Evolutionary conservation across 2,797 vertebrate species (phyloP).

Genomic region (Enteromius unitaeniatus): DNA sequence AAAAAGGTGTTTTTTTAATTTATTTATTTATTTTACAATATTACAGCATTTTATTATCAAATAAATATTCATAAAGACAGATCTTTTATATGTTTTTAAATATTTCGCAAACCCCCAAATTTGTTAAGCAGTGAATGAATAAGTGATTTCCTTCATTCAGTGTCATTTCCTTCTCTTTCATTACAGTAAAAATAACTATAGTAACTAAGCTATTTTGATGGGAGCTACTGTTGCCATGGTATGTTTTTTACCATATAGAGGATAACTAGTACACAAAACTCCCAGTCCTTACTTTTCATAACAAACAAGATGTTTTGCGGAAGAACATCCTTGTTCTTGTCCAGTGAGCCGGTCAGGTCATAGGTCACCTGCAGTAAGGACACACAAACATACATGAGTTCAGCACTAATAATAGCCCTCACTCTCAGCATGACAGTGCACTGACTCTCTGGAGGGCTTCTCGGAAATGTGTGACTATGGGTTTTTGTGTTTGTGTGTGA

Average conservation of each 20-base stretch:
- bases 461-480: slow-evolving; percentile 30
- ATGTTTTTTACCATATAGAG: background rate
- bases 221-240: background rate
- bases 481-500: background rate
- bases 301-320: slow-evolving; percentile 92
- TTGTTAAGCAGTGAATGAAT: background rate
- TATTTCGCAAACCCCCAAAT: background rate
- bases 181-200: slow-evolving; percentile 3
- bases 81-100: background rate
- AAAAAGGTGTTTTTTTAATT: too few relatives aligned
- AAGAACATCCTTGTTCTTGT: slow-evolving; percentile 92
- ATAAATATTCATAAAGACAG: too few relatives aligned
- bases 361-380: slow-evolving; percentile 85
- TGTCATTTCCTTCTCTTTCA: background rate
- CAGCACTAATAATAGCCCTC: slow-evolving; percentile 4
- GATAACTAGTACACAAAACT: background rate
- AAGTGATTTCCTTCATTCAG: too few relatives aligned
- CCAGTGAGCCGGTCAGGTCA: slow-evolving; percentile 87
- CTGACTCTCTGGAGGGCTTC: slow-evolving; percentile 24
- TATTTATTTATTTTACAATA: too few relatives aligned
- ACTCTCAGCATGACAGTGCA: slow-evolving; percentile 28
- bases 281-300: slow-evolving; percentile 91
- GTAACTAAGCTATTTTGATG: background rate
- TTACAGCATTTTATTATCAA: too few relatives aligned
- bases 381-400: slow-evolving; percentile 30